Conservation (phyloP, 2,888 invertebrate species). For the Pseudoips prasinana region DNA sequence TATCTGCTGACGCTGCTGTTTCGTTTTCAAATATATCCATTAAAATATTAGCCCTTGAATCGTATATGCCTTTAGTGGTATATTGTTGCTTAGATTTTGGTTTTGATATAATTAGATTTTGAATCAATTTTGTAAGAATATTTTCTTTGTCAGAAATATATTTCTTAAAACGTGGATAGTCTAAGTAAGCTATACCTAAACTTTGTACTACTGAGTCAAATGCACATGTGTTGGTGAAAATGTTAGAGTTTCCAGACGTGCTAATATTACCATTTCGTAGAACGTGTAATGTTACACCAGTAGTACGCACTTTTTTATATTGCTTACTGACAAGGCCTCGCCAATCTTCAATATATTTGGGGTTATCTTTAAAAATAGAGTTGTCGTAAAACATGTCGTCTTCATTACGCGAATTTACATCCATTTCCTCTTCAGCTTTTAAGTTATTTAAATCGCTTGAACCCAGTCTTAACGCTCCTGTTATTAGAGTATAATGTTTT, state of each 20-base stretch:
- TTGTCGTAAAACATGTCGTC: conserved; percentile 8
- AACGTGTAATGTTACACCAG: conserved; percentile 7
- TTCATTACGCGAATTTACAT: conserved; percentile 4
- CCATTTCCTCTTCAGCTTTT: conserved; percentile 4
- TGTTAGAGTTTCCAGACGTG: conserved; percentile 7
- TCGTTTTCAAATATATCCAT: conserved; percentile 4
- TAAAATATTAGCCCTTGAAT: conserved; percentile 6
- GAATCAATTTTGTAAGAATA: conserved; percentile 5
- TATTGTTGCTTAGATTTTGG: conserved; percentile 6
- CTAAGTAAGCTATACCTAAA: conserved; percentile 6
- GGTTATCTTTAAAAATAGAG: conserved; percentile 11
- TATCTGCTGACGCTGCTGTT: conserved; percentile 2
- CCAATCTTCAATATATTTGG: conserved; percentile 11
- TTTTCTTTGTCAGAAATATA: conserved; percentile 5
- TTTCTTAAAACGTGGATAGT: conserved; percentile 4
- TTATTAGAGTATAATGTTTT: conserved; percentile 8
- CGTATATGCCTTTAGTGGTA: conserved; percentile 5
- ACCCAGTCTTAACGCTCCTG: conserved; percentile 6
- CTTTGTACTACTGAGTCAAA: conserved; percentile 8
- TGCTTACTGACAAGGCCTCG: conserved; percentile 10
- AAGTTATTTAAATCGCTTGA: conserved; percentile 6
- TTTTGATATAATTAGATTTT: conserved; percentile 7
- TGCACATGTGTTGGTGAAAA: conserved; percentile 8
- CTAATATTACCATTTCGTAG: conserved; percentile 7
- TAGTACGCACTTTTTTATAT: conserved; percentile 4